These are phyloP conservation scores for Drosophila malerkotliana DNA, from an alignment of 1,140 invertebrate genomes.

Conservation along the genomic window DNA sequence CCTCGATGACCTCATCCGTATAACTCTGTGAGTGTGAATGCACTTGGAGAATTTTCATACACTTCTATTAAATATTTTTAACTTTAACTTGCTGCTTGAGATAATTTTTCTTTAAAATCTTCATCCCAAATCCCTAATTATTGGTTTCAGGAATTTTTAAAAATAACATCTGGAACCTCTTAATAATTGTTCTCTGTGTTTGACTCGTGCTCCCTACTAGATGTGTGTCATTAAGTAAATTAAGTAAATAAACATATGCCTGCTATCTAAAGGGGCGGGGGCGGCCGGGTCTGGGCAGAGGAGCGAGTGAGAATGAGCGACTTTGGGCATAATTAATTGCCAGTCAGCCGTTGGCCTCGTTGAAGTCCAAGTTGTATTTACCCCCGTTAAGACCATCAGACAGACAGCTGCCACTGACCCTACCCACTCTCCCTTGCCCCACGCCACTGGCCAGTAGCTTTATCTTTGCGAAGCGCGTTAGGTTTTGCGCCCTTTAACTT, in stretches of 20 bases:
- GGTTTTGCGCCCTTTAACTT: constrained; percentile 77
- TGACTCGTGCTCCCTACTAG: constrained; percentile 47
- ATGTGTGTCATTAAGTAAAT: constrained; percentile 82
- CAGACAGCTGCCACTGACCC: constrained; percentile 50
- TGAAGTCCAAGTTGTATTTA: constrained; percentile 50
- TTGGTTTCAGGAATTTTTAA: background rate
- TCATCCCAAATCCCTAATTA: background rate
- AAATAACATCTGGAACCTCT: background rate
- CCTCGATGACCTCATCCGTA: constrained; percentile 76
- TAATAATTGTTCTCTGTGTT: constrained; percentile 10
- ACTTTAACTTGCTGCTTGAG: too few relatives aligned
- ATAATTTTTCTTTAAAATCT: too few relatives aligned
- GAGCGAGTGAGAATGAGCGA: constrained; percentile 51
- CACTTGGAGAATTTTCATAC: constrained; percentile 14
- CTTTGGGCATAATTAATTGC: constrained; percentile 79
- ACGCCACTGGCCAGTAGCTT: constrained; percentile 17
- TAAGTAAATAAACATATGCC: constrained; percentile 83
- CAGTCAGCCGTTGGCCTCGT: constrained; percentile 74
- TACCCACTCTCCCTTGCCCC: constrained; percentile 14
- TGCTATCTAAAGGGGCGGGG: constrained; percentile 17
- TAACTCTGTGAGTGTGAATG: constrained; percentile 26
- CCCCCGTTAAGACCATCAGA: constrained; percentile 26
- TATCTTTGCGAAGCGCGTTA: constrained; percentile 74
- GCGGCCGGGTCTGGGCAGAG: background rate
- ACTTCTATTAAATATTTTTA: too few relatives aligned